Evolutionary conservation across 2,797 vertebrate genomes (phyloP).

Genomic region (Chaenodraco wilsoni): DNA sequence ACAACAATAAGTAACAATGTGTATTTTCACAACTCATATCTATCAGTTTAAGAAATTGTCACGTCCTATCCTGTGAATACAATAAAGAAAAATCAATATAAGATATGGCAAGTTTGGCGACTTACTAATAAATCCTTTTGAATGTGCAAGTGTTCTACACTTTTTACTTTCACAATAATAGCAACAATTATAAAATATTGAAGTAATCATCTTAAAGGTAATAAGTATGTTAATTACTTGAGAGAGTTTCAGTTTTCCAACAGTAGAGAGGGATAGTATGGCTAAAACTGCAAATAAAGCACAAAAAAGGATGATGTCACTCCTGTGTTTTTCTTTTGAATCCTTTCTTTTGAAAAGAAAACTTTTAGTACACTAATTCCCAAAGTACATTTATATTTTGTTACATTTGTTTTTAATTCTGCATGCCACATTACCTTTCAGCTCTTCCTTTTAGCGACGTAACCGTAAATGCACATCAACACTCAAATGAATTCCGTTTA

Average conservation of each 20-base stretch:
- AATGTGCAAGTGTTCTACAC: not conserved
- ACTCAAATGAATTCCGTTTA: too few relatives aligned
- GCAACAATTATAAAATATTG: not conserved
- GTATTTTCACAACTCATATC: not conserved
- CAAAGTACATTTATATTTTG: not conserved
- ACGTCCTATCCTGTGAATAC: not conserved
- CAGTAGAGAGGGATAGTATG: not conserved
- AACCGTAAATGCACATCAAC: not conserved
- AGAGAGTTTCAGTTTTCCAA: not conserved
- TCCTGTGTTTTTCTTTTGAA: not conserved
- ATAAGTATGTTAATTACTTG: not conserved
- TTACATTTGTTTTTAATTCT: not conserved
- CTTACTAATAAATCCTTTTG: not conserved
- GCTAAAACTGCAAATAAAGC: not conserved
- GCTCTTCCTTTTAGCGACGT: not conserved
- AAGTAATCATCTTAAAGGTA: not conserved
- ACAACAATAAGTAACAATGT: not conserved
- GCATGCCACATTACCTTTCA: not conserved
- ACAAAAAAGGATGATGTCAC: not conserved
- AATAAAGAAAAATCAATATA: not conserved
- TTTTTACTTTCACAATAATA: not conserved
- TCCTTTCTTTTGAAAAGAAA: not conserved
- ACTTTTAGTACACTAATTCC: not conserved
- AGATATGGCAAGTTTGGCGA: not conserved
- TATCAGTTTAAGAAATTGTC: not conserved